Conservation (phyloP, 2,113 vertebrate genomes). For the Halcyon malimbica region DNA sequence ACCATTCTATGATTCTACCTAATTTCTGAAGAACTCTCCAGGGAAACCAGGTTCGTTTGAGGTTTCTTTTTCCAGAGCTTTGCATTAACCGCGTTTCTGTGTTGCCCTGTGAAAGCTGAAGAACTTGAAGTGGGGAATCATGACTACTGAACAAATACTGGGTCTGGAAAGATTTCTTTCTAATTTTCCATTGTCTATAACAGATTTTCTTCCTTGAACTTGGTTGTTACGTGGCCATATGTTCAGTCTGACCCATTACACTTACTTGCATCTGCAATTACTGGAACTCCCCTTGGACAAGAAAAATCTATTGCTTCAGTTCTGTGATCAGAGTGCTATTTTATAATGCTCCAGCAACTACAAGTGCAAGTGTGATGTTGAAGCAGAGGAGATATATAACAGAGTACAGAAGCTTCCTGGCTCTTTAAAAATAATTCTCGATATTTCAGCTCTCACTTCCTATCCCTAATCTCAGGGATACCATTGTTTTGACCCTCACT, state of each 20-base stretch:
- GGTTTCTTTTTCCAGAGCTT: neutral
- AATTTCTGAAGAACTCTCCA: neutral
- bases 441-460: neutral
- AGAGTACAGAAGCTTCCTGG: neutral
- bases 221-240: neutral
- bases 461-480: neutral
- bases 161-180: slow-evolving; percentile 2
- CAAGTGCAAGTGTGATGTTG: neutral
- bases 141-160: neutral
- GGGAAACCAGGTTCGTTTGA: neutral
- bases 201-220: slow-evolving; percentile 11
- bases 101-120: neutral
- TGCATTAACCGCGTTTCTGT: neutral
- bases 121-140: neutral
- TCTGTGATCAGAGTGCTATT: neutral
- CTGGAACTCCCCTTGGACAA: neutral
- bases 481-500: neutral
- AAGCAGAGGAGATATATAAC: neutral
- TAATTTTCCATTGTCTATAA: neutral
- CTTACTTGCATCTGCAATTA: neutral
- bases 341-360: neutral
- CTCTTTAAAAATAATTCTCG: neutral
- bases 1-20: neutral
- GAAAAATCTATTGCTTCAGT: neutral
- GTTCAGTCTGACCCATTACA: neutral